Conservation (phyloP, 2,113 vertebrate species). For the Leptocoma aspasia region DNA sequence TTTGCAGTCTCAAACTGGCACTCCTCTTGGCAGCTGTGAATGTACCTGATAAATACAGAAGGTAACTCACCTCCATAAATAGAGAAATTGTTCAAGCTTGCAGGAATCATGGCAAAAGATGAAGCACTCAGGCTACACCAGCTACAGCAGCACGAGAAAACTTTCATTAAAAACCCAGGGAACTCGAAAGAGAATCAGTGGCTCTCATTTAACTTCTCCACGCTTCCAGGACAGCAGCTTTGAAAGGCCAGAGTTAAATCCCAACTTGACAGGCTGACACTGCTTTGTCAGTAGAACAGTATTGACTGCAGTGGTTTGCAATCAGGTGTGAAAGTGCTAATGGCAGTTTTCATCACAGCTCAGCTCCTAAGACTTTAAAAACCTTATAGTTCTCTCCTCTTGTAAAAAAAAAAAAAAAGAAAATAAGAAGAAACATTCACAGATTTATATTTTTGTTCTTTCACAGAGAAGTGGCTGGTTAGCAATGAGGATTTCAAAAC, state of each 20-base stretch:
- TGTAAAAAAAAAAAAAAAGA: neutral
- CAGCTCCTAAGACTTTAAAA: neutral
- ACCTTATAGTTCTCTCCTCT: neutral
- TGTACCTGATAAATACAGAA: neutral
- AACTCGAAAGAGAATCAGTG: neutral
- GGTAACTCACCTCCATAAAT: neutral
- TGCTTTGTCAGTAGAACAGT: neutral
- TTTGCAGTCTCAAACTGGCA: neutral
- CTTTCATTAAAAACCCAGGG: neutral
- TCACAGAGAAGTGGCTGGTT: neutral
- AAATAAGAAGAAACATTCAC: neutral
- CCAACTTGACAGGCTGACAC: neutral
- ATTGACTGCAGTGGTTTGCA: neutral
- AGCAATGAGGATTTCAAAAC: neutral
- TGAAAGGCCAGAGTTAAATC: neutral
- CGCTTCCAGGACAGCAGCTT: neutral
- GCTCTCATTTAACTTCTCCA: slow-evolving; percentile 2
- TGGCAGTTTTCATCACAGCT: neutral
- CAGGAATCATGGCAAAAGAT: neutral
- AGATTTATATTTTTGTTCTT: neutral
- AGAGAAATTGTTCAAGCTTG: neutral
- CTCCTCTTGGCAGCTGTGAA: neutral
- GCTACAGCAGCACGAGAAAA: neutral
- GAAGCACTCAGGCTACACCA: neutral
- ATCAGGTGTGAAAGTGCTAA: slow-evolving; percentile 32